phyloP scores from a whole-genome alignment of 2,113 vertebrate species.

The Scopus umbretta region DNA sequence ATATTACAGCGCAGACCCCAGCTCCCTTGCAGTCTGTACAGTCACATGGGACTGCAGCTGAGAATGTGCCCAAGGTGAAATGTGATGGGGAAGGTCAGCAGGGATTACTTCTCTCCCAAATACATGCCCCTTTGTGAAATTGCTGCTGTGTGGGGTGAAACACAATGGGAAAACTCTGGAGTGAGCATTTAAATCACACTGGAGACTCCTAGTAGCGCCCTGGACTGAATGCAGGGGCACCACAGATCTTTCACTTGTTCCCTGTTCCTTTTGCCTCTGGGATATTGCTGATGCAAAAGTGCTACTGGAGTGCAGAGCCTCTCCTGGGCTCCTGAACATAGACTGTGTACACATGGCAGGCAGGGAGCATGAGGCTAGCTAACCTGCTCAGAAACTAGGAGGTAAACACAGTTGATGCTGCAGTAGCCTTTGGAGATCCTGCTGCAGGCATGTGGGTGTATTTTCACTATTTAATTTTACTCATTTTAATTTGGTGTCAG shows the following conservation, averaged over 20 bases:
- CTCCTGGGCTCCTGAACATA: background rate
- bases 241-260: background rate
- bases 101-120: background rate
- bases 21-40: background rate
- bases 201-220: background rate
- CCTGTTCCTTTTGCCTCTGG: background rate
- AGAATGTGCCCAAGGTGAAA: background rate
- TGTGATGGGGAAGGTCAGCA: background rate
- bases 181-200: background rate
- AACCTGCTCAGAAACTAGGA: background rate
- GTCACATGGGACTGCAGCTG: background rate
- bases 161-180: background rate
- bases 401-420: background rate
- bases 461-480: background rate
- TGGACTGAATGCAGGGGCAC: background rate
- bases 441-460: background rate
- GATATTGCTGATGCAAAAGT: background rate
- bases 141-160: background rate
- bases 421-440: background rate
- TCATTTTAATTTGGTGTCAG: background rate
- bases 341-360: background rate
- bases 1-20: background rate
- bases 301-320: background rate
- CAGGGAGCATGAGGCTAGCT: background rate
- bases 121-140: background rate